Percentiles rank a stretch among this genome's conserved stretches.
Evolutionary conservation across 2,888 invertebrate species (phyloP).

Genomic region (Polymixis lichenea): DNA sequence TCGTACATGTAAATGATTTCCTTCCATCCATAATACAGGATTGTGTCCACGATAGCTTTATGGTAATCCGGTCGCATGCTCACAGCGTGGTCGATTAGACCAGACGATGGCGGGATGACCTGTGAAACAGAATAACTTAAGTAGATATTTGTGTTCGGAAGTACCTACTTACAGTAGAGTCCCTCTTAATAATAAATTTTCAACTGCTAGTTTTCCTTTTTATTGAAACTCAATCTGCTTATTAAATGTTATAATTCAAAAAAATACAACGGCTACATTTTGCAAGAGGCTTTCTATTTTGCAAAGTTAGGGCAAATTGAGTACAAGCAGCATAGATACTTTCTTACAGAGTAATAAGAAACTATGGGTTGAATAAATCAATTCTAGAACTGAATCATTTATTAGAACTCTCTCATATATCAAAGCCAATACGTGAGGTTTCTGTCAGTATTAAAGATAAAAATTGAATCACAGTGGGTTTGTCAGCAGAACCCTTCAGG

Average conservation of each 20-base stretch:
- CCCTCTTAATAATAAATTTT: background rate
- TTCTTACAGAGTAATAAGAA: background rate
- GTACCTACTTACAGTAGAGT: background rate
- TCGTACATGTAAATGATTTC: constrained; percentile 97
- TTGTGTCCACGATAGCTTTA: constrained; percentile 98
- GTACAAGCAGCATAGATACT: background rate
- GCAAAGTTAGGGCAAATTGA: background rate
- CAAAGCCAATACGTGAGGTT: constrained; percentile 41
- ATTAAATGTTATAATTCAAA: background rate
- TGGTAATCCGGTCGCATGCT: constrained; percentile 99
- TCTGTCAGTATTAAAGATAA: constrained; percentile 58
- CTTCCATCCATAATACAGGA: constrained; percentile 97
- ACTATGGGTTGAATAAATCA: constrained; percentile 31
- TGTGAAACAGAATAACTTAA: constrained; percentile 73
- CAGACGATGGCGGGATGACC: constrained; percentile 96
- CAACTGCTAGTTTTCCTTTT: background rate
- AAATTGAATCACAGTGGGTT: constrained; percentile 69
- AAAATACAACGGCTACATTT: background rate
- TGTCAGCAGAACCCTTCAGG: constrained; percentile 66
- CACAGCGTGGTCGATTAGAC: constrained; percentile 97
- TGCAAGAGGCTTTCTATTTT: background rate
- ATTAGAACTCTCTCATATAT: constrained; percentile 52
- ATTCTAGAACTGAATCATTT: constrained; percentile 43
- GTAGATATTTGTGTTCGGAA: background rate
- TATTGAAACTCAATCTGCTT: background rate